phyloP scores from a whole-genome alignment of 1,140 invertebrate genomes.

The Paramacrobiotus metropolitanus region DNA sequence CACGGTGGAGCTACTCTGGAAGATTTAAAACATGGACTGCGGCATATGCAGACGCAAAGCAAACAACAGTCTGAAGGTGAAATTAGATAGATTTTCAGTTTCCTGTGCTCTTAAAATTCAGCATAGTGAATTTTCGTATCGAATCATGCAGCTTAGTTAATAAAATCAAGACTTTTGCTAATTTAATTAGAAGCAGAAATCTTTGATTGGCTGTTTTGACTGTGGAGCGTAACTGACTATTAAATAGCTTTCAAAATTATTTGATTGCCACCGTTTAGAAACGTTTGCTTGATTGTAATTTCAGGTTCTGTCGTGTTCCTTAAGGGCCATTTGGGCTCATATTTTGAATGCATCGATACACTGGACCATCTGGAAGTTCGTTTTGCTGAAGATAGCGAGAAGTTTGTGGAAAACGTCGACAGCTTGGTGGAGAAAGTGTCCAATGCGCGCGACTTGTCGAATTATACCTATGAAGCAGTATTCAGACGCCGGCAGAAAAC shows the following conservation, averaged over 20 bases:
- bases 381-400: background rate
- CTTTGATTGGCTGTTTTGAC: too few relatives aligned
- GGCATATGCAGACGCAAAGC: background rate
- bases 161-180: too few relatives aligned
- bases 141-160: too few relatives aligned
- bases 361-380: conserved; percentile 2
- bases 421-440: background rate
- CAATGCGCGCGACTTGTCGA: background rate
- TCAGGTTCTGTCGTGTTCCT: background rate
- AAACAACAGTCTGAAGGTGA: background rate
- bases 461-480: background rate
- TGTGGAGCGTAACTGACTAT: too few relatives aligned
- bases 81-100: background rate
- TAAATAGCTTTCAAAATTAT: too few relatives aligned
- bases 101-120: too few relatives aligned
- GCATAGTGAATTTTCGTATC: too few relatives aligned
- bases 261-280: too few relatives aligned
- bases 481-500: background rate
- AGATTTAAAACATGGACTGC: conserved; percentile 5
- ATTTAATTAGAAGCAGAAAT: too few relatives aligned
- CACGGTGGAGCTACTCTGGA: conserved; percentile 40
- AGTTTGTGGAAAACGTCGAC: conserved; percentile 3
- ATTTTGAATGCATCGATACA: conserved; percentile 1
- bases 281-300: too few relatives aligned
- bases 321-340: background rate